Percentiles rank a stretch among this genome's conserved stretches.
These are phyloP conservation scores for Characodon lateralis DNA, from an alignment of 2,797 vertebrate genomes.

Conservation along the genomic window DNA sequence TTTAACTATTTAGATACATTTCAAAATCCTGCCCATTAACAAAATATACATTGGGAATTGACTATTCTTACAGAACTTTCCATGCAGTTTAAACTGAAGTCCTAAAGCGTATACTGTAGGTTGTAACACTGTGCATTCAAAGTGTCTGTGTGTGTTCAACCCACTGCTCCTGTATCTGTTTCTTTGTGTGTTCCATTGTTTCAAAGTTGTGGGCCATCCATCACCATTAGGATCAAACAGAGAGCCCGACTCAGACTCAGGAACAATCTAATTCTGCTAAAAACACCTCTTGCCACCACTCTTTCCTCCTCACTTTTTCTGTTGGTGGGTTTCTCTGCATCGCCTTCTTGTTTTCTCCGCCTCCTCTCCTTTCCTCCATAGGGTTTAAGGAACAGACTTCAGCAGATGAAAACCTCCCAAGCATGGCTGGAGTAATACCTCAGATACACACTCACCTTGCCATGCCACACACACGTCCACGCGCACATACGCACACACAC, in stretches of 20 bases:
- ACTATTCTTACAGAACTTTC: constrained; percentile 1
- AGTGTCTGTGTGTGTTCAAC: constrained; percentile 18
- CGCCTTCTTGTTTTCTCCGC: constrained; percentile 54
- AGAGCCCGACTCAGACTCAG: constrained; percentile 71
- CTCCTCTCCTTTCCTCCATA: constrained; percentile 47
- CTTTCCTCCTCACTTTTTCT: constrained; percentile 59
- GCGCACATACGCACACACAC: background rate
- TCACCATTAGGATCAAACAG: constrained; percentile 73
- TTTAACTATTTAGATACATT: background rate
- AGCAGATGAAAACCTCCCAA: constrained; percentile 75
- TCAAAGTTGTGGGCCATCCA: constrained; percentile 71
- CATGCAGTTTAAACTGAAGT: constrained; percentile 7
- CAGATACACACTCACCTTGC: constrained; percentile 46
- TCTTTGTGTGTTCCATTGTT: constrained; percentile 70
- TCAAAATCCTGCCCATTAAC: background rate
- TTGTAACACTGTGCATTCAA: constrained; percentile 23
- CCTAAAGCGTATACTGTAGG: constrained; percentile 1
- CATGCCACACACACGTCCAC: background rate
- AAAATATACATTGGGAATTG: background rate
- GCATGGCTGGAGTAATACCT: constrained; percentile 77
- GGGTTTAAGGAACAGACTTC: constrained; percentile 72
- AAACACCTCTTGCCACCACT: constrained; percentile 66
- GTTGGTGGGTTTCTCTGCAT: constrained; percentile 41
- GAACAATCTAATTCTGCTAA: constrained; percentile 77
- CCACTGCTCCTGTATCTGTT: constrained; percentile 35